Evolutionary conservation across 1,140 invertebrate genomes (phyloP).

Genomic region (Notospermus geniculatus): DNA sequence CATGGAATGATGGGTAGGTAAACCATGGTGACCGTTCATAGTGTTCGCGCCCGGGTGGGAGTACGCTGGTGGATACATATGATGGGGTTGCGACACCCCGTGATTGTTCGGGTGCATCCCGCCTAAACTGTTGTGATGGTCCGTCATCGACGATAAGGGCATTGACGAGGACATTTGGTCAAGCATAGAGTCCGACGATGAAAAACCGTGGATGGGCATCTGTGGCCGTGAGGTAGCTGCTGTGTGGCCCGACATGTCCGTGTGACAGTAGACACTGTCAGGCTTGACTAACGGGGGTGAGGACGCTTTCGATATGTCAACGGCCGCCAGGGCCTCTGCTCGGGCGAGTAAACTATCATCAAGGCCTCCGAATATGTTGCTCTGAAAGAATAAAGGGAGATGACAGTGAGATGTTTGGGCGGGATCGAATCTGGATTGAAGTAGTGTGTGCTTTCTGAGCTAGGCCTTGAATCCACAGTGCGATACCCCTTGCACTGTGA

Average conservation of each 20-base stretch:
- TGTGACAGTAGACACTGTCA: slow-evolving; percentile 87
- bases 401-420: background rate
- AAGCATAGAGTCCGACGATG: slow-evolving; percentile 52
- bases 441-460: background rate
- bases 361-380: slow-evolving; percentile 87
- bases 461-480: background rate
- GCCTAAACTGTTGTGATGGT: slow-evolving; percentile 33
- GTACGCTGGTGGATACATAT: slow-evolving; percentile 44
- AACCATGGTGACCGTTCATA: slow-evolving; percentile 19
- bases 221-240: slow-evolving; percentile 63
- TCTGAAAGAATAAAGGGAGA: slow-evolving; percentile 62
- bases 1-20: slow-evolving; percentile 73
- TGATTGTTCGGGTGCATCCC: slow-evolving; percentile 66
- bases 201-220: slow-evolving; percentile 55
- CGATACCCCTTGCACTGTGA: background rate
- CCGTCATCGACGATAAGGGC: slow-evolving; percentile 31
- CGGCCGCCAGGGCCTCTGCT: slow-evolving; percentile 86
- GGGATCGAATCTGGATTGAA: background rate
- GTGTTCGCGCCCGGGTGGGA: slow-evolving; percentile 18
- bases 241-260: slow-evolving; percentile 73
- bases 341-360: slow-evolving; percentile 89
- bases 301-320: slow-evolving; percentile 72
- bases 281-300: slow-evolving; percentile 79
- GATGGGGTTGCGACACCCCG: slow-evolving; percentile 19
- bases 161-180: slow-evolving; percentile 43